phyloP scores from a whole-genome alignment of 1,140 invertebrate genomes.

The Ptiloglossa arizonensis region DNA sequence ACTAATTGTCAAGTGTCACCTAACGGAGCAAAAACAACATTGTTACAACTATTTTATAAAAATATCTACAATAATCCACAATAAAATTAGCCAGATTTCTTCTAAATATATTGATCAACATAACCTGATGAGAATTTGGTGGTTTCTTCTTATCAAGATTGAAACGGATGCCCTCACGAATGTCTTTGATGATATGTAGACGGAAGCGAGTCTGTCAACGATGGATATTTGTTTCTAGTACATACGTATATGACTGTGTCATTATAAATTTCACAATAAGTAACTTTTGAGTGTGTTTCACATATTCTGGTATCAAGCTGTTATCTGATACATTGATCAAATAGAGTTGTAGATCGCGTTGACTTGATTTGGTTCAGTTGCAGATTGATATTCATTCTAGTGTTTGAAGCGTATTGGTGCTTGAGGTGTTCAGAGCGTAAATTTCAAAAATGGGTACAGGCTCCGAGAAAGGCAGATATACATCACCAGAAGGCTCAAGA shows the following conservation, averaged over 20 bases:
- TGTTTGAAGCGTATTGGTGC: neutral
- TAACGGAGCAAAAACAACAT: too few species aligned
- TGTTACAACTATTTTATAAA: too few species aligned
- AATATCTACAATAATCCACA: too few species aligned
- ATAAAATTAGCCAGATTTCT: too few species aligned
- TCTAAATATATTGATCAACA: neutral
- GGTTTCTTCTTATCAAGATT: neutral
- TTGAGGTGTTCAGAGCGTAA: neutral
- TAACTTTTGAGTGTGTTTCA: neutral
- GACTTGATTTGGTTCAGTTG: neutral
- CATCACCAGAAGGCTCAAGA: slow-evolving; percentile 53
- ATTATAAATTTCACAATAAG: slow-evolving; percentile 20
- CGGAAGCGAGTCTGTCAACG: neutral
- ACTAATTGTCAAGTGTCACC: too few species aligned
- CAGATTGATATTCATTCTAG: neutral
- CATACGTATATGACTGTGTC: neutral
- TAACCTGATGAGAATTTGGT: neutral
- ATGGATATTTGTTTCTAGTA: neutral
- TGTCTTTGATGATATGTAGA: neutral
- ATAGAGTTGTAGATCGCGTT: neutral
- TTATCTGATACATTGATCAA: neutral
- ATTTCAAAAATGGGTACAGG: slow-evolving; percentile 26
- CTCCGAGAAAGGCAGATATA: slow-evolving; percentile 55
- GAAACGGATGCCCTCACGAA: too few species aligned
- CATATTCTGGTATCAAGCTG: neutral